Base-by-base conservation (phyloP, 2,888 invertebrate species). In the Caenorhabditis macrosperma region DNA sequence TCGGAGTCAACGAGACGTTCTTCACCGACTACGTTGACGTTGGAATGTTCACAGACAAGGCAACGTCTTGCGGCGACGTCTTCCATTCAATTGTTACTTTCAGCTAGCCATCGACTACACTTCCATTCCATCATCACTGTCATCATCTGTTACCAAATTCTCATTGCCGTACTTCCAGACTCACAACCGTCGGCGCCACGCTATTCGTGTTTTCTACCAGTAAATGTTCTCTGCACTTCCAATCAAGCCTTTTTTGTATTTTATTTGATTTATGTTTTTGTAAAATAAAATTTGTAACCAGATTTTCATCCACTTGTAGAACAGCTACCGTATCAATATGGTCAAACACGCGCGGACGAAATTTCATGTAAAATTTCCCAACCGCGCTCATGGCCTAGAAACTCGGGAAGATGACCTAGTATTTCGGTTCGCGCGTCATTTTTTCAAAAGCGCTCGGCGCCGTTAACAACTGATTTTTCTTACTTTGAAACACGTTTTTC, bases 141-240 rank as follows among this genome's bases (percentile, higher is more conserved):
- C 77, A 1, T 33, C 46, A 1, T 15, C n/a, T 6, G 38, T 44
- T 48, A 28, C 59, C 12, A 41, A 46, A 1, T 78, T 78, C 46
- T 71, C 75, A 1, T 28, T 17, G 4, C 2, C 22, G 10, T 57
- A 71, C 33, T 74, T 80, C 54, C 54, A 75, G 22, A 55, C 67
- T 6, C 68, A 67, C n/a, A 52, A 57, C n/a, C 61, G 69, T 52
- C 55, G 57, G n/a, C 80, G 80, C 9, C 60, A 71, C 35, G 80
- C 80, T 7, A 69, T 80, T 60, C 75, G 75, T 30, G 80, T 80
- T 44, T 80, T 60, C 30, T 80, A 80, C n/a, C 52, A 66, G 12
- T 80, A 24, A 75, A 50, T n/a, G 2, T 20, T 22, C 17, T 35
- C 3, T 26, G 30, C n/a, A 50, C 9, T n/a, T 30, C 30, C 1